These are phyloP conservation scores for Rhyacophila brunnea DNA, from an alignment of 1,140 invertebrate species.

Conservation along the genomic window DNA sequence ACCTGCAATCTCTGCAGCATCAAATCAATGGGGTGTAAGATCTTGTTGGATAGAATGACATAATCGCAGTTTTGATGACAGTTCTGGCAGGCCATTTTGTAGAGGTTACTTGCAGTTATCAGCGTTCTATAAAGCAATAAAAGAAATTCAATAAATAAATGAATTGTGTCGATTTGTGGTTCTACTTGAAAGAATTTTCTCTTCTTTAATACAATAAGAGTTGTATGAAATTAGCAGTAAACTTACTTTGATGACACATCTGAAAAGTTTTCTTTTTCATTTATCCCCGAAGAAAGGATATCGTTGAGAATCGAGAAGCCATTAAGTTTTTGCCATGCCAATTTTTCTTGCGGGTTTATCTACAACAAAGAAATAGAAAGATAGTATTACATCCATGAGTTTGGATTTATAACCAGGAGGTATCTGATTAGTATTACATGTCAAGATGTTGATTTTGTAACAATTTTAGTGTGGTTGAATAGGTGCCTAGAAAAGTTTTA, in stretches of 20 bases:
- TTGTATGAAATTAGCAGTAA: not conserved
- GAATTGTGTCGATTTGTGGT: not conserved
- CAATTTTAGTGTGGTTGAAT: too few species aligned
- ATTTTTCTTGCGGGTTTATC: slow-evolving; percentile 30
- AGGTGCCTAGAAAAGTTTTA: too few species aligned
- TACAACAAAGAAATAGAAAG: slow-evolving; percentile 10
- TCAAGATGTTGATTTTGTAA: too few species aligned
- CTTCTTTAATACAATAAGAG: not conserved
- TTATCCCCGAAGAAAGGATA: slow-evolving; percentile 28
- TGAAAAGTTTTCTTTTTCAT: slow-evolving; percentile 32
- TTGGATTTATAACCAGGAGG: too few species aligned
- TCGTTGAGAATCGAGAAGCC: slow-evolving; percentile 33
- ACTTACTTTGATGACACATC: slow-evolving; percentile 25
- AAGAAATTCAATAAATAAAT: slow-evolving; percentile 17
- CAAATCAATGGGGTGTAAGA: slow-evolving; percentile 66
- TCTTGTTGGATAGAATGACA: slow-evolving; percentile 69
- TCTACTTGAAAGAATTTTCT: not conserved
- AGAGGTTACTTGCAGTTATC: slow-evolving; percentile 61
- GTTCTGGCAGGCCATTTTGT: slow-evolving; percentile 56
- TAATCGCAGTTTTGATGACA: slow-evolving; percentile 62
- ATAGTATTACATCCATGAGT: too few species aligned
- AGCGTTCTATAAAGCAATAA: slow-evolving; percentile 56
- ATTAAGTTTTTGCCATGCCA: slow-evolving; percentile 32
- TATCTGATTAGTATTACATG: too few species aligned
- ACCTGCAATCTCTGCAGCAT: slow-evolving; percentile 68